A percentile compares a stretch with the other conserved stretches of the same genome.
Evolutionary conservation across 2,797 vertebrate species (phyloP).

Genomic region (Apodemus agrarius): DNA sequence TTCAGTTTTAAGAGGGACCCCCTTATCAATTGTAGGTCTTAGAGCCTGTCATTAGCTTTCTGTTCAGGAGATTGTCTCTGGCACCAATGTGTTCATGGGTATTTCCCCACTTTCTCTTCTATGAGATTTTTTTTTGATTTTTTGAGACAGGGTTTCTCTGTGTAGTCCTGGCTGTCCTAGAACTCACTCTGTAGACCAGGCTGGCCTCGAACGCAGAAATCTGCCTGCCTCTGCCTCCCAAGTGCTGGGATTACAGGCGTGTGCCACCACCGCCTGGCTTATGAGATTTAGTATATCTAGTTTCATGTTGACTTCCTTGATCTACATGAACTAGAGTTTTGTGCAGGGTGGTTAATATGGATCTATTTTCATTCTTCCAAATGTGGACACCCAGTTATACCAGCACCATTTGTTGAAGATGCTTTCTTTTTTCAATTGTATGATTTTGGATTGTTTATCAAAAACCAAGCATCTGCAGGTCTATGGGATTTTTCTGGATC

Average conservation of each 20-base stretch:
- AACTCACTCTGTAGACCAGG: no score
- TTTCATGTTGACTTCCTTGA: neutral
- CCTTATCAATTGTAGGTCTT: neutral
- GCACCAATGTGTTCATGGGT: neutral
- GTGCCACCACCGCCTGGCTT: no score
- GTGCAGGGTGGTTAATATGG: neutral
- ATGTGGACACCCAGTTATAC: neutral
- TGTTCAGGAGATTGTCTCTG: neutral
- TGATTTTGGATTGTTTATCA: neutral
- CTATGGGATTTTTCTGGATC: neutral
- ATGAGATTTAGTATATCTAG: neutral
- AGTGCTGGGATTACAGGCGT: no score
- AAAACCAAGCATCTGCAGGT: neutral
- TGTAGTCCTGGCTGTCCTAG: no score
- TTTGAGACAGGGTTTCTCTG: no score
- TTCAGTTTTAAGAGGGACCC: neutral
- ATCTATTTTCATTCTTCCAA: neutral
- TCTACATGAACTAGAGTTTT: neutral
- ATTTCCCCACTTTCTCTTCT: neutral
- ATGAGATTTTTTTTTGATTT: no score
- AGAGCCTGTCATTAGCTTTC: neutral
- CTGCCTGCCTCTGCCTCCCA: no score
- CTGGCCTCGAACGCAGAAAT: no score
- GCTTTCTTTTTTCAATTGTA: neutral
- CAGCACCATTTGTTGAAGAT: neutral